These are phyloP conservation scores for Varecia variegata DNA, from an alignment of 2,797 vertebrate genomes.

Conservation along the genomic window DNA sequence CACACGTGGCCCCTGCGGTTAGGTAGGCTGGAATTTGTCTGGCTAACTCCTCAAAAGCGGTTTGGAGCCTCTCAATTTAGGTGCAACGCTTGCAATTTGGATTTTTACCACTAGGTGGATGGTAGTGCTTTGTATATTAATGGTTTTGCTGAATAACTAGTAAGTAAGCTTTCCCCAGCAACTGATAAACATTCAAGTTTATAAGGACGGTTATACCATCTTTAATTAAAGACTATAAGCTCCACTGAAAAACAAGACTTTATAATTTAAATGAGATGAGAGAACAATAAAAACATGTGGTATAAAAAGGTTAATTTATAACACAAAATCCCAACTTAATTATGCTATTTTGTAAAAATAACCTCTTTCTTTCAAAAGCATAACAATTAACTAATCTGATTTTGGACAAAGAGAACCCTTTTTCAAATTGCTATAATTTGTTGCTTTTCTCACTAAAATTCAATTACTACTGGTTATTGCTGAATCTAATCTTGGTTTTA, in stretches of 20 bases:
- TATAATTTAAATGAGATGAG: background rate
- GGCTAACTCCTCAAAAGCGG: background rate
- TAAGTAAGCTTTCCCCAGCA: background rate
- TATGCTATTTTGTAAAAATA: background rate
- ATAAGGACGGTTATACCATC: background rate
- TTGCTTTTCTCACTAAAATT: background rate
- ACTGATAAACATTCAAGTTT: background rate
- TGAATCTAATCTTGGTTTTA: slow-evolving; percentile 5
- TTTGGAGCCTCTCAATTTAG: background rate
- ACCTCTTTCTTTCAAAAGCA: background rate
- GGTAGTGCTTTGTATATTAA: background rate
- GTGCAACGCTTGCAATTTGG: slow-evolving; percentile 5
- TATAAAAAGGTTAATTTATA: background rate
- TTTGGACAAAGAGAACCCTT: background rate
- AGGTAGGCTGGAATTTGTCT: background rate
- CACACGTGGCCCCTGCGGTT: background rate
- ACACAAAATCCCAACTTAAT: background rate
- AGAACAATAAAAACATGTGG: background rate
- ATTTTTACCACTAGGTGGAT: slow-evolving; percentile 69
- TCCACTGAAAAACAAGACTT: background rate
- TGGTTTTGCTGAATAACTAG: background rate
- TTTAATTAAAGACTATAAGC: background rate
- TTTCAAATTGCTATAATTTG: background rate
- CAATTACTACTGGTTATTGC: background rate
- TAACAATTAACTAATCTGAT: background rate